Base-by-base conservation (phyloP, 2,888 invertebrate genomes). In the Cheilosia variabilis region DNA sequence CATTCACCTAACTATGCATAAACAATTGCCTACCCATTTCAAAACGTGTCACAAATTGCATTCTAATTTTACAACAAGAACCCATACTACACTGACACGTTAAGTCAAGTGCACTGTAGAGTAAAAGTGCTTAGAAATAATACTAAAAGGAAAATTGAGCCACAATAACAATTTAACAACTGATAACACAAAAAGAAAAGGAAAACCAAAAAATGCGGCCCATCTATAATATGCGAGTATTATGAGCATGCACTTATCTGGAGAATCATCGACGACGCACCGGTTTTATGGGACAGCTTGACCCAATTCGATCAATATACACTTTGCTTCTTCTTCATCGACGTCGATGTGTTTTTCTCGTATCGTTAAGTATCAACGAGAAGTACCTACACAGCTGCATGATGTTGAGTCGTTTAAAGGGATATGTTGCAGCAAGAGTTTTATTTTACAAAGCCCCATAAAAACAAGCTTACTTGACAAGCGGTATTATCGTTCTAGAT, bases 201-300 rank as follows among this genome's bases (percentile, higher is more conserved):
- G 27, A 27, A 1, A 50, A 27, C 9, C 22, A 5, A 17, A 31
- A 72, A 60, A 41, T 53, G 72, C 62, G 62, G 60, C 34, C 47
- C 4, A 58, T 58, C 41, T 41, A 52, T 52, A 7, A 52, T 52
- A 7, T 52, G 13, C 37, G 37, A 55, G 55, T 31, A 22, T 17
- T 17, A 17, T 37, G 63, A 55, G 31, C 45, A 37, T 50, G 50
- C 58, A 76, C 75, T 76, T 65, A 66, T 76, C 58, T 76, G 65
- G 27, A 52, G 66, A 47, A 65, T 66, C 75, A 66, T 66, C 41
- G 75, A 66, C 66, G 45, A 41, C 47, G 58, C 58, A 76, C 66
- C 66, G 66, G 66, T 66, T 66, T 65, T 58, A 66, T 66, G 58
- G 58, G 47, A 58, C 65, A 58, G 58, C 75, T 76, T 76, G 66